Base-by-base conservation (phyloP, 2,888 invertebrate genomes). In the Campaea margaritaria region DNA sequence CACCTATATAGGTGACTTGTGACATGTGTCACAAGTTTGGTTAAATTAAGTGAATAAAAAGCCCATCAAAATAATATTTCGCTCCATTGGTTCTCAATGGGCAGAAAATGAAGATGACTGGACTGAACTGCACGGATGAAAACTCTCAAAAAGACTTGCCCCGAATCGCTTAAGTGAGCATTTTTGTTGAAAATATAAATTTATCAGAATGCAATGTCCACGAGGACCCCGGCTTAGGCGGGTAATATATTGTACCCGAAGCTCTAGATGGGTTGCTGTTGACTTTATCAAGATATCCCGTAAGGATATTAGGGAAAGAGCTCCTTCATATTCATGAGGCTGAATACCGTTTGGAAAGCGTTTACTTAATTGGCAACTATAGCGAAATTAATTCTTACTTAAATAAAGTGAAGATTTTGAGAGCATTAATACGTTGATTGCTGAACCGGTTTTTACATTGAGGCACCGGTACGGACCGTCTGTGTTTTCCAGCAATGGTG, bases 231-330 rank as follows among this genome's bases (percentile, higher is more conserved):
- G 65, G 68, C 75, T 73, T 78, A 73, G 70, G 64, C 56, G 58
- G 58, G 70, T 73, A 75, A 78, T 78, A 75, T 75, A 78, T 78
- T 67, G 70, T 64, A 60, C 70, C 70, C 65, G 59, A 68, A 72
- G 70, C 64, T 69, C 71, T 71, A 65, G 67, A 67, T 64, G 67
- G 64, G 68, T 58, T 59, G 64, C 64, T 65, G 72, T 74, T 73
- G 71, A 72, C 73, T 73, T 74, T 75, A 78, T 81, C 75, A 62
- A 62, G 66, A 73, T 70, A 71, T 69, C 66, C 67, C 65, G 68
- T 67, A 71, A 70, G 68, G 67, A 70, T 68, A 70, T 70, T 70
- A 69, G 56, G 65, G 51, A 43, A 47, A 27, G 36, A 60, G 54
- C 59, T 69, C 56, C 67, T 70, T 67, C 70, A 74, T 77, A 76